Base-by-base conservation (phyloP, 2,888 invertebrate genomes). In the Trichacis sp. region DNA sequence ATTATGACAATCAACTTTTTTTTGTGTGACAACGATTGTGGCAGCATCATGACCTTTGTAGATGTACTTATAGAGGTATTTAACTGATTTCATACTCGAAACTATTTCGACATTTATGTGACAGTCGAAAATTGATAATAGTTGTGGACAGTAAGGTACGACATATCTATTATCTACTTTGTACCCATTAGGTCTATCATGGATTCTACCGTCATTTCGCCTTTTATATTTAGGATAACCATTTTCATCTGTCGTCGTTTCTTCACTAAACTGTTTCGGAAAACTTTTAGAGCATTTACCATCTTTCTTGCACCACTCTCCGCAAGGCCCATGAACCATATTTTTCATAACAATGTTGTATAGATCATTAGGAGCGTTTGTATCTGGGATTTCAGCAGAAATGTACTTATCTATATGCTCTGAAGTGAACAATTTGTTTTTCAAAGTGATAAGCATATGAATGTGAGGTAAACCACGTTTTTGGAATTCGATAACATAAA, bases 271-370 rank as follows among this genome's bases (percentile, higher is more conserved):
- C 50, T 50, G 3, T 69, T 77, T 78, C 6, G 45, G 20, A 45
- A 45, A 45, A 11, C 18, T 19, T 20, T n/a, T 45, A 8, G 20
- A 45, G 11, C 45, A 45, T 3, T 43, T 20, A 8, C 30, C 30
- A 33, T 64, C 33, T 40, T 69, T 36, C 17, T 53, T 51, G 49
- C 68, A 72, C 71, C 72, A 71, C 57, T 50, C 56, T 5, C 77
- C 79, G 65, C 80, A 82, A 54, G 80, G 78, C 48, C 81, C 77
- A 70, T 84, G 78, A 58, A 81, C 73, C 79, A 84, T 81, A 48
- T 75, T 66, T 49, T 60, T 60, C 54, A 60, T 48, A 2, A 63
- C 50, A 15, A 81, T 72, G 11, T 74, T 66, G 68, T 74, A 69
- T 12, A 85, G 66, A 2, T 49, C 47, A 20, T 38, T 24, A 18